Conservation (phyloP, 92 coral and sea anemone genomes). For the Desmophyllum pertusum region DNA sequence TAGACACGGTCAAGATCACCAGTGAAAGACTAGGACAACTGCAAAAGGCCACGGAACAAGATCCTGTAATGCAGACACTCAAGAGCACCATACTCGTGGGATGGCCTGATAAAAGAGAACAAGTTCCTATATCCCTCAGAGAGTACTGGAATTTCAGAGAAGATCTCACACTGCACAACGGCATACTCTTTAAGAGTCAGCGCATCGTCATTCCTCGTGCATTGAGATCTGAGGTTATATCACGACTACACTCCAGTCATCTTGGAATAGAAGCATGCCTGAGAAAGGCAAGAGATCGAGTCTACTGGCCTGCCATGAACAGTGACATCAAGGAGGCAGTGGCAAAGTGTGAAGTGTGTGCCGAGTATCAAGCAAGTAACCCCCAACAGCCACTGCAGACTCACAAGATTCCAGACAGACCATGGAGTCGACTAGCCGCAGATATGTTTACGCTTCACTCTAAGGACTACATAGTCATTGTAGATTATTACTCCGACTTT, state of each 20-base stretch:
- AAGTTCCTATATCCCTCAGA: conserved; percentile 18
- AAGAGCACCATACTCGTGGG: conserved; percentile 42
- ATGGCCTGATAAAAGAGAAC: conserved; percentile 32
- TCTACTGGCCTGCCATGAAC: conserved; percentile 47
- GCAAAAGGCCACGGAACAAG: conserved; percentile 49
- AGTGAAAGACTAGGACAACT: conserved; percentile 35
- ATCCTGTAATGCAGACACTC: conserved; percentile 47
- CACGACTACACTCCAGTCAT: conserved; percentile 50
- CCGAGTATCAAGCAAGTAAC: conserved; percentile 57
- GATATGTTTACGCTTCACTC: conserved; percentile 41
- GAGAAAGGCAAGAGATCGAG: conserved; percentile 45
- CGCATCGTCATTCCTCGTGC: conserved; percentile 40
- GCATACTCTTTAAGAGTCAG: conserved; percentile 50
- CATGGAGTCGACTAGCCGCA: conserved; percentile 58
- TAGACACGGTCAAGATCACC: conserved; percentile 22
- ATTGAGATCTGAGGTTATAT: conserved; percentile 13
- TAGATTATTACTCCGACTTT: conserved; percentile 24
- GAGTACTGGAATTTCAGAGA: background rate
- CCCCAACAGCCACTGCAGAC: conserved; percentile 60
- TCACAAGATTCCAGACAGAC: conserved; percentile 57
- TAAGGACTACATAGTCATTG: conserved; percentile 10
- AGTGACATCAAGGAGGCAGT: conserved; percentile 45
- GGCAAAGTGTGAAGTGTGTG: conserved; percentile 57
- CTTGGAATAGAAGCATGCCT: conserved; percentile 42
- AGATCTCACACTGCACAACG: conserved; percentile 45